Evolutionary conservation across 2,888 invertebrate genomes (phyloP), one percentile per base, ranked within the genome.

Genomic region (Ecdyonurus torrentis): DNA sequence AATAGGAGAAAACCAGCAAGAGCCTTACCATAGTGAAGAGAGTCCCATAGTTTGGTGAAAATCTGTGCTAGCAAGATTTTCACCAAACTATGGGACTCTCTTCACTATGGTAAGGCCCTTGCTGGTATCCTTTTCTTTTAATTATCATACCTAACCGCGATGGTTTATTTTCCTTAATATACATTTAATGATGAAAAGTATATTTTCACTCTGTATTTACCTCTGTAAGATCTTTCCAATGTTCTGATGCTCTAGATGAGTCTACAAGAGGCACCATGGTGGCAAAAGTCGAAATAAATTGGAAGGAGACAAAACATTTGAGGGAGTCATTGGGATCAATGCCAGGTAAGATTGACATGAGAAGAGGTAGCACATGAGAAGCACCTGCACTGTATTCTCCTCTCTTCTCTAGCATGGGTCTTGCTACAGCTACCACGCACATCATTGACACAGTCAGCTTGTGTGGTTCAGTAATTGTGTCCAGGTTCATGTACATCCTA

Each of bases 381-480:
- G 87, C 86, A 0, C 91, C 92, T 72, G 89, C 89, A 0, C 84
- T 81, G 71, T 83, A 89, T 18, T 77, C 79, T 68, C 67, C 71
- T 67, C 78, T 68, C 72, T 78, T 77, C 64, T 69, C 74, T 65
- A 71, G 71, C 76, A 87, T 76, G 0, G 84, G 81, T 62, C 87
- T 77, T 1, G 86, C 84, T 3, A 89, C 83, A 0, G 86, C 81
- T 1, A 83, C 81, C 25, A 87, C 81, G 61, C 85, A 85, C 63
- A 82, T 79, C 80, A 90, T 82, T 0, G 86, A 82, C 1, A 87
- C 84, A 0, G 86, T 86, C 18, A 86, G 78, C 73, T 86, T 85
- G 72, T 94, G 91, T 0, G 95, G 94, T 73, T 96, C 94, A 0
- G 90, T 92, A 50, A 93, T 74, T 1, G 90, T 90, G 69, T 91